Conservation (phyloP, 2,797 vertebrate genomes). For the Acipenser oxyrinchus region DNA sequence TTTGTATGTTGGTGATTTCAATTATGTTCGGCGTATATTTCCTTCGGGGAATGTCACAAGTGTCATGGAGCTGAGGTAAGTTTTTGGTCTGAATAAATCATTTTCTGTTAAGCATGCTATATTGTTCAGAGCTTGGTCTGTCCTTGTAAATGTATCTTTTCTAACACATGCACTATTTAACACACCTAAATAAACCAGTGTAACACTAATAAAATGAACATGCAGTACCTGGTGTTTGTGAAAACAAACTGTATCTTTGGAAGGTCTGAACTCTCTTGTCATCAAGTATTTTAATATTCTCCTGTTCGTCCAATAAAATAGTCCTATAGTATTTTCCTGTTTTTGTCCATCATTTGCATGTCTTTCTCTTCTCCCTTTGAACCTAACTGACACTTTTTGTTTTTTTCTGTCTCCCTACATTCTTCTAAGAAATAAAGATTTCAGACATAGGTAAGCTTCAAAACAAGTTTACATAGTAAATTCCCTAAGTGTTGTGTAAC, state of each 20-base stretch:
- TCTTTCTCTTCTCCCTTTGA: constrained; percentile 40
- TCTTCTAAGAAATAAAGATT: constrained; percentile 96
- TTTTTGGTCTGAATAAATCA: not conserved
- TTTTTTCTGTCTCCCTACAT: constrained; percentile 54
- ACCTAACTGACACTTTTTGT: constrained; percentile 35
- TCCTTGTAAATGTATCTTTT: no score
- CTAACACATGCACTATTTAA: no score
- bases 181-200: no score
- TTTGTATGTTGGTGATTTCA: constrained; percentile 94
- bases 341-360: constrained; percentile 3
- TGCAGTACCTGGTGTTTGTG: no score
- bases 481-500: constrained; percentile 15
- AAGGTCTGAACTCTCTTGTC: no score
- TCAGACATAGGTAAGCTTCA: constrained; percentile 96
- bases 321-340: constrained; percentile 44
- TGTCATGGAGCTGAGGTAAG: constrained; percentile 92
- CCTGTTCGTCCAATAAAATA: constrained; percentile 26
- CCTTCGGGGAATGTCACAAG: constrained; percentile 93
- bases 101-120: no score
- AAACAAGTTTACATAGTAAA: not conserved
- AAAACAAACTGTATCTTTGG: no score
- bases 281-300: not conserved
- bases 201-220: no score
- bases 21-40: constrained; percentile 90
- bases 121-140: no score